phyloP scores from a whole-genome alignment of 2,888 invertebrate genomes.

The Melolontha melolontha region DNA sequence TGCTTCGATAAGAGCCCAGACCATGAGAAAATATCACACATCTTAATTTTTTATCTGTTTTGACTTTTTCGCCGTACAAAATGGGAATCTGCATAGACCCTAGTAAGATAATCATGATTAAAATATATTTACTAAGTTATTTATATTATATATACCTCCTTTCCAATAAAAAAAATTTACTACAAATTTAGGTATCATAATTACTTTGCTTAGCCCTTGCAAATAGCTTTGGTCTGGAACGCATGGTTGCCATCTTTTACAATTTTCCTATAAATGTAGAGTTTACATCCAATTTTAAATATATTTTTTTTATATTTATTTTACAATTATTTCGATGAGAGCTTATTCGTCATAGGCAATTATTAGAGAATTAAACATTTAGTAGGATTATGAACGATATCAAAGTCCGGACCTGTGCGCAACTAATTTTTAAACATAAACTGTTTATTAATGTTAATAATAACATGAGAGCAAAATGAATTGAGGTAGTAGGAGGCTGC shows the following conservation, averaged over 20 bases:
- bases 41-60: slow-evolving; percentile 64
- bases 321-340: too few relatives aligned
- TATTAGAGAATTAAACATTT: too few relatives aligned
- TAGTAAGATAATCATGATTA: slow-evolving; percentile 46
- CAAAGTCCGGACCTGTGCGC: too few relatives aligned
- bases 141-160: slow-evolving; percentile 54
- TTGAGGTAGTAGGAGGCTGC: too few relatives aligned
- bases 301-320: slow-evolving; percentile 6
- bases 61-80: slow-evolving; percentile 66
- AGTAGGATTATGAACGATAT: too few relatives aligned
- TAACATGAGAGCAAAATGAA: too few relatives aligned
- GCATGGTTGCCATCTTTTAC: slow-evolving; percentile 69
- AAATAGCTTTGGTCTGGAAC: slow-evolving; percentile 69
- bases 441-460: too few relatives aligned
- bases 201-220: slow-evolving; percentile 66
- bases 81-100: slow-evolving; percentile 68
- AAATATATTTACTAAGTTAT: too few relatives aligned
- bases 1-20: slow-evolving; percentile 71
- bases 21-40: slow-evolving; percentile 76
- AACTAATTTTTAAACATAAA: too few relatives aligned
- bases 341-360: too few relatives aligned
- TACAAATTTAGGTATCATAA: slow-evolving; percentile 61
- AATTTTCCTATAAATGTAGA: slow-evolving; percentile 60
- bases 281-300: slow-evolving; percentile 3
- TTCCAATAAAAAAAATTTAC: slow-evolving; percentile 51